Conservation (phyloP, 2,888 invertebrate species). For the Acanthosoma haemorrhoidale region DNA sequence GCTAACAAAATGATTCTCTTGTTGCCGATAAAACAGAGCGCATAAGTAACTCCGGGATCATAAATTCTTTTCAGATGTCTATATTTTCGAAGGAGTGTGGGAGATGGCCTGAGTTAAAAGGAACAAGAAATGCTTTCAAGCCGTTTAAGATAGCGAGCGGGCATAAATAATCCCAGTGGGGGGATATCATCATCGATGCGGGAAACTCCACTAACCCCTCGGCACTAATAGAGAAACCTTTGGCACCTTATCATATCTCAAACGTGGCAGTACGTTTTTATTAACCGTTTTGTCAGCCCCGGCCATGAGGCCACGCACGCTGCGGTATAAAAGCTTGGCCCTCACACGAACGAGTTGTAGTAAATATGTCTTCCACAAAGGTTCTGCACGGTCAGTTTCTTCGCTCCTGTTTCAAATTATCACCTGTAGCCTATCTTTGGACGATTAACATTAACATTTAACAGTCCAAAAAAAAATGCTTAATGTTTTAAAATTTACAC, state of each 20-base stretch:
- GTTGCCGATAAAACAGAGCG: not conserved
- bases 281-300: not conserved
- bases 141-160: slow-evolving; percentile 13
- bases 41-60: not conserved
- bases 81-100: not conserved
- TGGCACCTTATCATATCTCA: not conserved
- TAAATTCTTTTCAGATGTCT: not conserved
- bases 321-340: too few relatives aligned
- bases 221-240: not conserved
- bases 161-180: slow-evolving; percentile 13
- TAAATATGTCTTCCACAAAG: too few relatives aligned
- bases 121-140: slow-evolving; percentile 25
- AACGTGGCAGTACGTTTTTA: not conserved
- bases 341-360: too few relatives aligned
- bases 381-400: too few relatives aligned
- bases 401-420: too few relatives aligned
- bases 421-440: too few relatives aligned
- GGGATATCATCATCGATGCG: not conserved
- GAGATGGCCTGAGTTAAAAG: slow-evolving; percentile 5
- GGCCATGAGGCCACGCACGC: too few relatives aligned
- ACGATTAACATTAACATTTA: too few relatives aligned
- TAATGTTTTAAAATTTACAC: too few relatives aligned
- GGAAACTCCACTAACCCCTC: too few relatives aligned
- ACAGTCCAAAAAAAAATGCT: too few relatives aligned
- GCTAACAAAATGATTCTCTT: not conserved